phyloP scores from a whole-genome alignment of 2,113 vertebrate genomes.

The Aviceda subcristata region DNA sequence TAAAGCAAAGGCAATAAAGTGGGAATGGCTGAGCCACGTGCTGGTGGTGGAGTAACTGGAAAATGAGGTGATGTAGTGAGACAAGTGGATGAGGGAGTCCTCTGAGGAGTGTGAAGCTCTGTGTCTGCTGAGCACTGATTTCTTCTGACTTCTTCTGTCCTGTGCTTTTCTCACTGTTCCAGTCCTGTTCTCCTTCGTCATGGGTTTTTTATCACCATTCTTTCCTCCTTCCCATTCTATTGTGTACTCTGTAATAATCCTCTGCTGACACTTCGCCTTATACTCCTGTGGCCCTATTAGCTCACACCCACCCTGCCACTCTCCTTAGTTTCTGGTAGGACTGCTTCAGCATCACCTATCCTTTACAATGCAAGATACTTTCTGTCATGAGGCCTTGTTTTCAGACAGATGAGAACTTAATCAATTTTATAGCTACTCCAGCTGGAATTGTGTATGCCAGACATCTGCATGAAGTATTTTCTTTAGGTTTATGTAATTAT shows the following conservation, averaged over 20 bases:
- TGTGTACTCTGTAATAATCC: neutral
- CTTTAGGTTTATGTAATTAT: neutral
- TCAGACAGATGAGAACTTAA: neutral
- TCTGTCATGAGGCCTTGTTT: neutral
- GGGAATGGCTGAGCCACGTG: neutral
- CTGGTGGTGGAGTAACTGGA: neutral
- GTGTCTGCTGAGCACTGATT: neutral
- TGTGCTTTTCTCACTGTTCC: neutral
- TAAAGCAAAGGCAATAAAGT: neutral
- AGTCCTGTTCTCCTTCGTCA: neutral
- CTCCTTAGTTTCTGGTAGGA: neutral
- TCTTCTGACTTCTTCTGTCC: neutral
- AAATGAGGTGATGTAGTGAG: neutral
- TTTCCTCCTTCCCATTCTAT: neutral
- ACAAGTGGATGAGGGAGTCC: neutral
- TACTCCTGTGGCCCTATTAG: neutral
- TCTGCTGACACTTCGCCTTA: neutral
- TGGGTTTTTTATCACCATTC: neutral
- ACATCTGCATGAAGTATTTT: neutral
- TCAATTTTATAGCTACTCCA: neutral
- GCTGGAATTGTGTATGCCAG: neutral
- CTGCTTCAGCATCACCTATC: neutral
- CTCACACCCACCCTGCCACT: neutral
- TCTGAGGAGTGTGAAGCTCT: neutral
- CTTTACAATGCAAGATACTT: neutral